Evolutionary conservation across 2,888 invertebrate genomes (phyloP), one percentile per base, ranked within the genome.

Genomic region (Ptycholaimellus sp.): DNA sequence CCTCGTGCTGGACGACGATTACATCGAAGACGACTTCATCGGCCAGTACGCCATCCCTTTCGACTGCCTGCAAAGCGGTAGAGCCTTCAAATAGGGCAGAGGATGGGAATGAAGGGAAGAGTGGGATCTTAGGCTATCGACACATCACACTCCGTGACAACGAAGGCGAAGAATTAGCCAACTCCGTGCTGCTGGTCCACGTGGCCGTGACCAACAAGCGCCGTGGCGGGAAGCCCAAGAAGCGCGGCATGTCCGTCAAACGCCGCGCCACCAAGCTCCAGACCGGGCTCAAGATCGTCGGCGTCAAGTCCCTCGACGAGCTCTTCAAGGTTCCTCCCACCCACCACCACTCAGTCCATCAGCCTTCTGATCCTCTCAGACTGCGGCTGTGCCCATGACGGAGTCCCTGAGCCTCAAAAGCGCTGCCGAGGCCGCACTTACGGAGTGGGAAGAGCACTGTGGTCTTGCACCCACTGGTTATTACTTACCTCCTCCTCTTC

Each of bases 1-100:
- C 48, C 60, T 66, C 21, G 67, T 71, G 5, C 56, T 69, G 28
- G 70, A 70, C 50, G 64, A 66, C 47, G 65, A 65, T 28, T 64
- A 50, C 45, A 64, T 66, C 55, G 63, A 63, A 2, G 69, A 70
- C 52, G 69, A 70, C 48, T 70, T 70, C 50, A 70, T 70, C 46
- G 69, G 68, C 4, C 69, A 70, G 50, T 68, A 65, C 49, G 66
- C 68, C n/a, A 62, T 69, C 41, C 68, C 69, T 13, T 65, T 70
- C 49, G 63, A 65, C 40, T 68, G 68, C 49, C 58, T 70, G 46
- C 65, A 66, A 48, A 64, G 66, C 45, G 69, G 68, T 68, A 49
- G 32, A 35, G 25, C 14, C 13, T 13, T 37, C 7, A 38, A 37
- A n/a, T 35, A 34, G 33, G 25, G n/a, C 11, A 16, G 13, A 29